These are phyloP conservation scores for Calephelis perditalis DNA, from an alignment of 2,888 invertebrate genomes.

Conservation along the genomic window DNA sequence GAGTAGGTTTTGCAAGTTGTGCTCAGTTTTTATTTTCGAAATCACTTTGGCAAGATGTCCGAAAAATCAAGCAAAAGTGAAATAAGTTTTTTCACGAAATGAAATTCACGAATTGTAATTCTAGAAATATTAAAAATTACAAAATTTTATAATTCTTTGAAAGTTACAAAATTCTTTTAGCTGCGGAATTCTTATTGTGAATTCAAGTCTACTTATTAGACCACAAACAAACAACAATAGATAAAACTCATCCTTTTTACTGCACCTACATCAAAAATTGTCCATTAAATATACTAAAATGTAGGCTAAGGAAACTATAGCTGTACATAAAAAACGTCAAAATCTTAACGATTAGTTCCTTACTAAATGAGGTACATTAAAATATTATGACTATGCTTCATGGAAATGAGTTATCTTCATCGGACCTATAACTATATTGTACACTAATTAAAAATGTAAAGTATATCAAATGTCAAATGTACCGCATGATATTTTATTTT, in stretches of 20 bases:
- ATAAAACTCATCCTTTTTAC: background rate
- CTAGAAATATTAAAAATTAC: no score
- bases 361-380: slow-evolving; percentile 75
- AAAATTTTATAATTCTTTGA: no score
- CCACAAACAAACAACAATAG: slow-evolving; percentile 1
- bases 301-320: slow-evolving; percentile 10
- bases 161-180: no score
- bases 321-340: slow-evolving; percentile 30
- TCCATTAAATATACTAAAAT: slow-evolving; percentile 13
- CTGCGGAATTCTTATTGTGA: no score
- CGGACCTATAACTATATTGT: slow-evolving; percentile 43
- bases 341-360: slow-evolving; percentile 56
- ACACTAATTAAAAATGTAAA: slow-evolving; percentile 32
- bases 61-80: slow-evolving; percentile 26
- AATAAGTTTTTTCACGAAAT: background rate
- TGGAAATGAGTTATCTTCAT: slow-evolving; percentile 44
- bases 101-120: background rate
- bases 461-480: slow-evolving; percentile 35
- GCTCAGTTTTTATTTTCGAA: slow-evolving; percentile 16
- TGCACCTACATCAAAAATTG: background rate
- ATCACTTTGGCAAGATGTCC: slow-evolving; percentile 66
- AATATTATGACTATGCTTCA: slow-evolving; percentile 69
- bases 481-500: slow-evolving; percentile 17
- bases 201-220: background rate
- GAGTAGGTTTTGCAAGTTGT: background rate